These are phyloP conservation scores for Oxygymnocypris stewartii DNA, from an alignment of 2,113 vertebrate genomes.

Conservation along the genomic window DNA sequence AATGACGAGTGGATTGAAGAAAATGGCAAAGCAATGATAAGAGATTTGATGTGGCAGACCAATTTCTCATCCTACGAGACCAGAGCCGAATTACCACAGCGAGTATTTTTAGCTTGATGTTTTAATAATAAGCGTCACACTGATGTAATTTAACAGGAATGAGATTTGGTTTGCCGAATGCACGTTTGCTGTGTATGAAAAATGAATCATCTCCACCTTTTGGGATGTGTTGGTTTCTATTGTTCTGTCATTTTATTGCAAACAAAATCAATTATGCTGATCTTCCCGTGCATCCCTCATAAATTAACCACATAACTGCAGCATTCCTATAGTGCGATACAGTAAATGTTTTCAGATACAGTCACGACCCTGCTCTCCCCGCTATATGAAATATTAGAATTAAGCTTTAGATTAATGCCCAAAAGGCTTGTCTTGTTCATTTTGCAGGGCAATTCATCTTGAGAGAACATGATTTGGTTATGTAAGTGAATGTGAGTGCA, in stretches of 20 bases:
- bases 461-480: slow-evolving; percentile 50
- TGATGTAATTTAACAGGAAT: slow-evolving; percentile 40
- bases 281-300: slow-evolving; percentile 7
- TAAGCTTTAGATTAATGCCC: slow-evolving; percentile 56
- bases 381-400: slow-evolving; percentile 55
- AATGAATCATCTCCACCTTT: slow-evolving; percentile 28
- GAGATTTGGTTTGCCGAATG: slow-evolving; percentile 25
- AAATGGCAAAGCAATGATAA: slow-evolving; percentile 39
- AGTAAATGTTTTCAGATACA: slow-evolving; percentile 14
- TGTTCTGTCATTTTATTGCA: slow-evolving; percentile 33
- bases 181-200: background rate
- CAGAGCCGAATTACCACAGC: slow-evolving; percentile 38
- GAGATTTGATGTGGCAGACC: slow-evolving; percentile 53
- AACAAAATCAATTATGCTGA: slow-evolving; percentile 37
- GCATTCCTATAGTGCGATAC: background rate
- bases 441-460: slow-evolving; percentile 57
- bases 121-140: slow-evolving; percentile 53
- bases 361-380: slow-evolving; percentile 10
- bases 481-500: slow-evolving; percentile 51
- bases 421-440: slow-evolving; percentile 56
- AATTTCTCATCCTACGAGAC: slow-evolving; percentile 52
- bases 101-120: slow-evolving; percentile 49
- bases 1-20: slow-evolving; percentile 31
- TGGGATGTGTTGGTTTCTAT: background rate
- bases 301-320: slow-evolving; percentile 13